Base-by-base conservation (phyloP, 2,888 invertebrate genomes). In the Thysanoteuthis rhombus region DNA sequence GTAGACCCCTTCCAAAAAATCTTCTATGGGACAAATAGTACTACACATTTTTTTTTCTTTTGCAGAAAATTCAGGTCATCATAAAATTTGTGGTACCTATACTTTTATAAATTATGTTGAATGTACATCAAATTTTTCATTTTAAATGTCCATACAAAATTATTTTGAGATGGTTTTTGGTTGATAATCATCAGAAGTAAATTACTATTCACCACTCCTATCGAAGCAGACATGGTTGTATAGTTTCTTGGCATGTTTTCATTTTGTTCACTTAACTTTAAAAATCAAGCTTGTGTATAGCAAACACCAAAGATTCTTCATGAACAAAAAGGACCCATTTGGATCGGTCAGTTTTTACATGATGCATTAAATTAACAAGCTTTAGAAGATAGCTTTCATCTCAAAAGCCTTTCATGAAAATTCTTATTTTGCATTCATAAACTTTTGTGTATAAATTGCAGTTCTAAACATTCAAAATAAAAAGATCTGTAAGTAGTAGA, bases 121-220 rank as follows among this genome's bases (percentile, higher is more conserved):
- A 45, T 45, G 25, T 25, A 25, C 6, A 58, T 75, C 36, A n/a
- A n/a, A 75, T 36, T 75, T 1, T 75, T 16, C n/a, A 75, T 75
- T n/a, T 75, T 75, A 75, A n/a, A 75, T 75, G 12, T 75, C 10
- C n/a, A 8, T 12, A 3, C 32, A 75, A 75, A 75, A 75, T n/a
- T n/a, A 75, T n/a, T 75, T 75, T 75, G 75, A 75, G 75, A 75
- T 75, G 75, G 75, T 75, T 75, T 75, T 75, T n/a, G n/a, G 75
- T n/a, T 75, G n/a, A 75, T 75, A 16, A 12, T n/a, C 36, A 75
- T 75, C n/a, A n/a, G 25, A 75, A 75, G 12, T n/a, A 19, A 75
- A 75, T 25, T 52, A 5, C 52, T 22, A 52, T 52, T 52, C 5
- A 52, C 22, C n/a, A 75, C 4, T 75, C 12, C n/a, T 52, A 12